Percentiles rank a stretch among this genome's conserved stretches.
Evolutionary conservation across 2,113 vertebrate species (phyloP).

Genomic region (Charina bottae): DNA sequence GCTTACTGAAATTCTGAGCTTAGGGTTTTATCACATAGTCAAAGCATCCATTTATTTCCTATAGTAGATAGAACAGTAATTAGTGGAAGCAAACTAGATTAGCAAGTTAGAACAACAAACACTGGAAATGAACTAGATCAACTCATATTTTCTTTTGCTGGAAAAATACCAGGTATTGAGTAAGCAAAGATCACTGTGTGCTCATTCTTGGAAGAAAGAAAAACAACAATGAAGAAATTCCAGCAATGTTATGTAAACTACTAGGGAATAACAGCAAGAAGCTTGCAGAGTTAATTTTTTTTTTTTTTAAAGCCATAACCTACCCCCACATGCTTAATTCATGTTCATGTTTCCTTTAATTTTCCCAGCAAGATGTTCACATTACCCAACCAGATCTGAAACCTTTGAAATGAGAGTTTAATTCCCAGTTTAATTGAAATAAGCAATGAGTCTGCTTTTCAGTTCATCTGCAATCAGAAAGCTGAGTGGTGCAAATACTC

Average conservation of each 20-base stretch:
- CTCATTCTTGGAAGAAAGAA: constrained; percentile 8
- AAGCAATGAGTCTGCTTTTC: not conserved
- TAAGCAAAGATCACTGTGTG: not conserved
- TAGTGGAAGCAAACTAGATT: not conserved
- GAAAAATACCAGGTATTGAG: not conserved
- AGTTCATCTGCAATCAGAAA: not conserved
- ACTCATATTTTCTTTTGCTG: constrained; percentile 12
- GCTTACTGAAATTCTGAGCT: not conserved
- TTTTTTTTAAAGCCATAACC: not conserved
- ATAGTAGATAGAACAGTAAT: not conserved
- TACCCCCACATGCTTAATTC: not conserved
- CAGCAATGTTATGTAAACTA: not conserved
- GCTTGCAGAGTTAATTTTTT: not conserved
- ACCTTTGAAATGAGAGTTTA: constrained; percentile 4
- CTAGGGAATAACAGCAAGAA: not conserved
- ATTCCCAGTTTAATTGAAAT: not conserved
- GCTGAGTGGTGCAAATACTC: not conserved
- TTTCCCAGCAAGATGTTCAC: not conserved
- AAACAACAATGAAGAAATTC: not conserved
- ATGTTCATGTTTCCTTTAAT: constrained; percentile 17
- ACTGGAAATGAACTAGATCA: constrained; percentile 27
- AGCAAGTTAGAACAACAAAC: not conserved
- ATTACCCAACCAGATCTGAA: not conserved
- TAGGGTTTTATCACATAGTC: not conserved
- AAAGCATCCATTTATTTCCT: not conserved